Percentiles rank a stretch among this genome's conserved stretches.
phyloP scores from a whole-genome alignment of 2,113 vertebrate species.

The Triplophysa tibetana region DNA sequence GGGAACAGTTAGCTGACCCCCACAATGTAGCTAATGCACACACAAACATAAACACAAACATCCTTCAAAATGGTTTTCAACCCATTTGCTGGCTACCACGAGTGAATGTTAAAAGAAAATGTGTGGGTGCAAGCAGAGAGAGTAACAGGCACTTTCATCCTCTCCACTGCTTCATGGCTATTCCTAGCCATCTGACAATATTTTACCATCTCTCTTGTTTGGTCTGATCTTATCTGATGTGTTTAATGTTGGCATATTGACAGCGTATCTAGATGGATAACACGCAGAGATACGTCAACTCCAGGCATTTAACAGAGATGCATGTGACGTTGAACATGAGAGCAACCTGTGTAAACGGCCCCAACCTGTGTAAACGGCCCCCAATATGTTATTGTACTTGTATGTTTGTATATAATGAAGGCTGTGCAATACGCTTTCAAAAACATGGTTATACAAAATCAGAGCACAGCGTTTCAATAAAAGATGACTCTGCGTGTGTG shows the following conservation, averaged over 20 bases:
- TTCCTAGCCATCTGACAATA: not conserved
- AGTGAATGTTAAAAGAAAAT: not conserved
- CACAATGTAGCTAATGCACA: not conserved
- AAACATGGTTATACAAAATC: conserved; percentile 58
- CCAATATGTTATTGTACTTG: not conserved
- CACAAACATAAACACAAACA: not conserved
- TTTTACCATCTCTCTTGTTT: not conserved
- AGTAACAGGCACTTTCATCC: not conserved
- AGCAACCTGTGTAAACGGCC: not conserved
- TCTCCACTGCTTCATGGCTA: not conserved
- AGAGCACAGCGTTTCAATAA: conserved; percentile 60
- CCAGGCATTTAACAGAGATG: conserved; percentile 7
- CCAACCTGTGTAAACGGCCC: not conserved
- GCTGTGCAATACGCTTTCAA: not conserved
- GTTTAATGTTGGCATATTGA: not conserved
- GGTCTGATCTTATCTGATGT: conserved; percentile 9
- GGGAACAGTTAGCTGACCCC: no score
- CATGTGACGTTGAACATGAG: not conserved
- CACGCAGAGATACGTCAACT: not conserved
- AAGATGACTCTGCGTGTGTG: conserved; percentile 52
- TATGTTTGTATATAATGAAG: not conserved
- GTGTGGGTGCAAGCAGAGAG: not conserved
- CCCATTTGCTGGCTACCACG: not conserved
- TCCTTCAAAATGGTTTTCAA: no score
- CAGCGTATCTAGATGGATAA: conserved; percentile 21